Percentiles rank a stretch among this genome's conserved stretches.
These are phyloP conservation scores for Augochlorella aurata DNA, from an alignment of 2,888 invertebrate genomes.

Conservation along the genomic window DNA sequence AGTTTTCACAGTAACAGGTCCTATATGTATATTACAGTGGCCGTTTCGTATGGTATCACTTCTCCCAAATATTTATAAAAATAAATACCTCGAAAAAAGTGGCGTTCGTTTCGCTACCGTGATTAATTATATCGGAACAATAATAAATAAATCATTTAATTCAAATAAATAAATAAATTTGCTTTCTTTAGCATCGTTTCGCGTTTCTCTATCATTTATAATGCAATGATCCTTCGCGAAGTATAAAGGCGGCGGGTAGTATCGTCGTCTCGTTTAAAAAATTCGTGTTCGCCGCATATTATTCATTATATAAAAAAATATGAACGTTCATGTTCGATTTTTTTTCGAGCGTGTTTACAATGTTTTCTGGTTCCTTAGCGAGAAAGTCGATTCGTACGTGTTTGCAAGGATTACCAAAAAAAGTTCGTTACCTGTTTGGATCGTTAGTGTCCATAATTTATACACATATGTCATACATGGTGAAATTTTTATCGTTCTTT, in stretches of 20 bases:
- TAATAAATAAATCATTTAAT: slow-evolving; percentile 81
- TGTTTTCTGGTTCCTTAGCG: slow-evolving; percentile 68
- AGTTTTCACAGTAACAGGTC: slow-evolving; percentile 65
- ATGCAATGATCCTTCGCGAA: slow-evolving; percentile 72
- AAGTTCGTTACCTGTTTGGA: slow-evolving; percentile 33
- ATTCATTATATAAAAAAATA: slow-evolving; percentile 72
- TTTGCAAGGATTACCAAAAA: slow-evolving; percentile 46
- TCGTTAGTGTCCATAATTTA: slow-evolving; percentile 49
- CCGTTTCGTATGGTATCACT: slow-evolving; percentile 64
- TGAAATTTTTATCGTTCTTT: slow-evolving; percentile 18
- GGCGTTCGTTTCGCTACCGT: slow-evolving; percentile 71
- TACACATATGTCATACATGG: slow-evolving; percentile 25
- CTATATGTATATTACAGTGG: slow-evolving; percentile 70
- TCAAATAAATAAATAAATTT: slow-evolving; percentile 82
- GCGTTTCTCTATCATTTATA: slow-evolving; percentile 68
- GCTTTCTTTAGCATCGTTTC: slow-evolving; percentile 76
- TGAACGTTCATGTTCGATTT: slow-evolving; percentile 69
- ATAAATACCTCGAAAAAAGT: slow-evolving; percentile 80
- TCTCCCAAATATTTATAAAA: slow-evolving; percentile 80
- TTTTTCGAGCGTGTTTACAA: slow-evolving; percentile 61
- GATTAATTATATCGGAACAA: slow-evolving; percentile 72
- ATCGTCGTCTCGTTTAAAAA: slow-evolving; percentile 57
- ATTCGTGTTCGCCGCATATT: slow-evolving; percentile 63
- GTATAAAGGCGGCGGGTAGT: slow-evolving; percentile 60
- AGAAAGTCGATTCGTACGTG: slow-evolving; percentile 63